A percentile compares a stretch with the other conserved stretches of the same genome.
These are phyloP conservation scores for Himalopsyche kuldschensis DNA, from an alignment of 2,888 invertebrate species.

Conservation along the genomic window DNA sequence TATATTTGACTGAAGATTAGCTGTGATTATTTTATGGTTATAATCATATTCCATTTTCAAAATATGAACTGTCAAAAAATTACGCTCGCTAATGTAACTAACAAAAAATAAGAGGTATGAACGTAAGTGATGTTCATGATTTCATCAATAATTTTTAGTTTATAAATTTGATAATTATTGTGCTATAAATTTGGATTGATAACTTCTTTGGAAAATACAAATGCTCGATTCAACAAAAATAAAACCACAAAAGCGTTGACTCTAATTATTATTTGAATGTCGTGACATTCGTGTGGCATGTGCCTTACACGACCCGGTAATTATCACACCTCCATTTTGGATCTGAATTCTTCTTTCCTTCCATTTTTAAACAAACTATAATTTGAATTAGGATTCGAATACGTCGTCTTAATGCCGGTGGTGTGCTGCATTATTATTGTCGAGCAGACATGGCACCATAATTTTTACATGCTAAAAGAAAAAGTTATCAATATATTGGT, in stretches of 20 bases:
- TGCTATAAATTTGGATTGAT: not conserved
- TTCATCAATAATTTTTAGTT: not conserved
- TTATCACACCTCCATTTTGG: not conserved
- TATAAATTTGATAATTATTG: not conserved
- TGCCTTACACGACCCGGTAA: not conserved
- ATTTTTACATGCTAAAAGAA: not conserved
- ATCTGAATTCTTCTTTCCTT: not conserved
- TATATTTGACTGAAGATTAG: too few species aligned
- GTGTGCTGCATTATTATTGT: not conserved
- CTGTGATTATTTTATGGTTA: too few species aligned
- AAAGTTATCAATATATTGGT: too few species aligned
- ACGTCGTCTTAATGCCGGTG: not conserved
- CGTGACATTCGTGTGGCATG: not conserved
- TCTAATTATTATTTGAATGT: not conserved
- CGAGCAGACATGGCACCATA: not conserved
- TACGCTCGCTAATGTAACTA: too few species aligned
- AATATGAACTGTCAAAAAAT: too few species aligned
- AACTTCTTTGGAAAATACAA: not conserved
- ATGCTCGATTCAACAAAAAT: not conserved
- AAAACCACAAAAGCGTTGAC: not conserved
- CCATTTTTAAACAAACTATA: not conserved
- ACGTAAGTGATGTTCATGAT: not conserved
- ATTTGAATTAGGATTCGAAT: not conserved
- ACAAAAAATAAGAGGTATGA: too few species aligned
- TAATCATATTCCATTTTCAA: too few species aligned